Evolutionary conservation across 2,888 invertebrate species (phyloP).

Genomic region (Metacarcinus magister): DNA sequence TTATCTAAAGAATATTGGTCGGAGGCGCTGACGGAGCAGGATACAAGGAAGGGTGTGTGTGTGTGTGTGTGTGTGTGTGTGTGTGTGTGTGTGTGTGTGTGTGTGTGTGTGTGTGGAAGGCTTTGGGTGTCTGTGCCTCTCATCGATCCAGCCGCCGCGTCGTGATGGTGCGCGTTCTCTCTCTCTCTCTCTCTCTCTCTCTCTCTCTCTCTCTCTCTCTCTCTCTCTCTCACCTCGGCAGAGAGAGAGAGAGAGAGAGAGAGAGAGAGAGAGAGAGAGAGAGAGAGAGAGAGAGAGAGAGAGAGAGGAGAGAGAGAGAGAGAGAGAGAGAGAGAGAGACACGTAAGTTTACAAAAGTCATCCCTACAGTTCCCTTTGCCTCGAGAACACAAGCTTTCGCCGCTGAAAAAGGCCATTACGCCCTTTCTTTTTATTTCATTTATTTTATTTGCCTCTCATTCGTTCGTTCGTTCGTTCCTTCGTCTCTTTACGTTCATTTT

Average conservation of each 20-base stretch:
- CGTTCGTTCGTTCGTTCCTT: neutral
- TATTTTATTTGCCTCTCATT: neutral
- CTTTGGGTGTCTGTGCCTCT: neutral
- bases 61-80: conserved; percentile 26
- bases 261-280: conserved; percentile 39
- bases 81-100: conserved; percentile 26
- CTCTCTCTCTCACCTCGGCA: neutral
- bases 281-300: neutral
- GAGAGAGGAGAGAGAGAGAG: neutral
- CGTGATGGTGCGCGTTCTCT: neutral
- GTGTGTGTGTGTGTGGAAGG: conserved; percentile 1
- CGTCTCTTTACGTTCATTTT: too few relatives aligned
- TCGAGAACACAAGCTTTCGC: neutral
- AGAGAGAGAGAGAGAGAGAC: neutral
- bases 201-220: neutral
- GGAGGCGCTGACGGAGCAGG: conserved; percentile 5
- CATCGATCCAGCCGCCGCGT: conserved; percentile 2
- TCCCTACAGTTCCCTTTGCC: neutral
- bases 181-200: conserved; percentile 1
- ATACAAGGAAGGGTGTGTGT: neutral
- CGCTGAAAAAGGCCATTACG: neutral
- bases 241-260: conserved; percentile 34
- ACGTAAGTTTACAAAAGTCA: neutral
- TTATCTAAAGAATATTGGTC: neutral
- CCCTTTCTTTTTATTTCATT: neutral